phyloP scores from a whole-genome alignment of 2,113 vertebrate species.

The Procavia capensis region DNA sequence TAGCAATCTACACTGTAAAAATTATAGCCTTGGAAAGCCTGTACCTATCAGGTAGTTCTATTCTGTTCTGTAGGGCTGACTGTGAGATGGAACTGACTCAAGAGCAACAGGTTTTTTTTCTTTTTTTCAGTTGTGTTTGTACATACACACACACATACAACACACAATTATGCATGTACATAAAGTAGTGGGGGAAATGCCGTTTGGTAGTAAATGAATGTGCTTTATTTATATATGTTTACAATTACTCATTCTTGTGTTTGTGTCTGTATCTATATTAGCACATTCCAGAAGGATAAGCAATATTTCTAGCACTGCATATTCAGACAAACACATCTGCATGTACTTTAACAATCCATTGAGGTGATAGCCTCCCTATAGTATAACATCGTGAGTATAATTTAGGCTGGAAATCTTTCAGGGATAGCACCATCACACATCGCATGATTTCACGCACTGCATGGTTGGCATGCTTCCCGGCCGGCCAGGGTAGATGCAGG shows the following conservation, averaged over 20 bases:
- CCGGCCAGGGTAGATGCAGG: slow-evolving; percentile 12
- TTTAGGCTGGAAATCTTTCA: slow-evolving; percentile 67
- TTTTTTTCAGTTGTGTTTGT: too few species aligned
- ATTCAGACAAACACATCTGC: slow-evolving; percentile 69
- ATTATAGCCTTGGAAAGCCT: too few species aligned
- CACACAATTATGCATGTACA: not conserved
- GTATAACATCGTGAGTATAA: slow-evolving; percentile 53
- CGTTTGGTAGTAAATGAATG: slow-evolving; percentile 45
- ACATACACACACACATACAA: too few species aligned
- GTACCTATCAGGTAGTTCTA: too few species aligned
- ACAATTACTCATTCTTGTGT: slow-evolving; percentile 59
- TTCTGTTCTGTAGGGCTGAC: too few species aligned
- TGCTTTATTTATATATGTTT: slow-evolving; percentile 34
- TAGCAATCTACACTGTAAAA: too few species aligned
- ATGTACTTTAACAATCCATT: slow-evolving; percentile 70
- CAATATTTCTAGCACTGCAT: slow-evolving; percentile 46
- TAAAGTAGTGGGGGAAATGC: not conserved
- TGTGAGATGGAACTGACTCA: too few species aligned
- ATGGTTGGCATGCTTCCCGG: slow-evolving; percentile 59
- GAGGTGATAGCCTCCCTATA: slow-evolving; percentile 59
- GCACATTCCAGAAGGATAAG: slow-evolving; percentile 60
- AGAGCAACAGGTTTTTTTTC: too few species aligned
- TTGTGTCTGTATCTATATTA: slow-evolving; percentile 51
- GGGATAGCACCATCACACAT: slow-evolving; percentile 53
- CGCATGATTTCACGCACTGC: slow-evolving; percentile 50